Conservation (phyloP, 2,888 invertebrate species). For the Pyrrhia umbra region DNA sequence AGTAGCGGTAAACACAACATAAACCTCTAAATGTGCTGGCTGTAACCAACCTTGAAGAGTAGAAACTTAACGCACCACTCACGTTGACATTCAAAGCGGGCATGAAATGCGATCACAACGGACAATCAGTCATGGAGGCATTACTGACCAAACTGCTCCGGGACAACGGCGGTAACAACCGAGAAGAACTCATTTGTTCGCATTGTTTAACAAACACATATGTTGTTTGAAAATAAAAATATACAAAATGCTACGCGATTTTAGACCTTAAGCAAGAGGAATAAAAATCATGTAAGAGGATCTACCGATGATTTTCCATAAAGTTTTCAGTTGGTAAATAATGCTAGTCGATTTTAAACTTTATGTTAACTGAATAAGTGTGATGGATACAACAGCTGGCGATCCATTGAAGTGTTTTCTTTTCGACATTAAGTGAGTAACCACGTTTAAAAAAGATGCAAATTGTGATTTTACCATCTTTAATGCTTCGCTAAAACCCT, state of each 20-base stretch:
- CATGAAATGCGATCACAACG: conserved; percentile 52
- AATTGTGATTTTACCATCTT: conserved; percentile 53
- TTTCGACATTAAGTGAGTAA: conserved; percentile 46
- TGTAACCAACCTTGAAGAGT: conserved; percentile 54
- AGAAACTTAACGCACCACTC: conserved; percentile 50
- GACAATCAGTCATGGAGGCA: conserved; percentile 46
- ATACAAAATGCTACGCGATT: conserved; percentile 3
- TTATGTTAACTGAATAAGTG: conserved; percentile 19
- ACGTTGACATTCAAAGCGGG: conserved; percentile 48
- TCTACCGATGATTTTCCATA: neutral
- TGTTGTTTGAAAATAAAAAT: conserved; percentile 14
- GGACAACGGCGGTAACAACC: conserved; percentile 53
- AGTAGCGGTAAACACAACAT: conserved; percentile 33
- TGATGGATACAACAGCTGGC: neutral
- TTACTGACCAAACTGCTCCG: conserved; percentile 42
- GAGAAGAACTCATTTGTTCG: conserved; percentile 44
- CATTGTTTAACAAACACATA: conserved; percentile 29
- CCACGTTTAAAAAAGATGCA: conserved; percentile 43
- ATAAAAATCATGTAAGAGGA: neutral
- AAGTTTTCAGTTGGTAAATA: neutral
- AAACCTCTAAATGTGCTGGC: conserved; percentile 22
- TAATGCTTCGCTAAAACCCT: conserved; percentile 60
- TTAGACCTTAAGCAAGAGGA: conserved; percentile 13
- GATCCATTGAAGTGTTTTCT: conserved; percentile 28
- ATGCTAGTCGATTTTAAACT: conserved; percentile 18